Evolutionary conservation across 2,888 invertebrate species (phyloP).

Genomic region (Lissonota sp.): DNA sequence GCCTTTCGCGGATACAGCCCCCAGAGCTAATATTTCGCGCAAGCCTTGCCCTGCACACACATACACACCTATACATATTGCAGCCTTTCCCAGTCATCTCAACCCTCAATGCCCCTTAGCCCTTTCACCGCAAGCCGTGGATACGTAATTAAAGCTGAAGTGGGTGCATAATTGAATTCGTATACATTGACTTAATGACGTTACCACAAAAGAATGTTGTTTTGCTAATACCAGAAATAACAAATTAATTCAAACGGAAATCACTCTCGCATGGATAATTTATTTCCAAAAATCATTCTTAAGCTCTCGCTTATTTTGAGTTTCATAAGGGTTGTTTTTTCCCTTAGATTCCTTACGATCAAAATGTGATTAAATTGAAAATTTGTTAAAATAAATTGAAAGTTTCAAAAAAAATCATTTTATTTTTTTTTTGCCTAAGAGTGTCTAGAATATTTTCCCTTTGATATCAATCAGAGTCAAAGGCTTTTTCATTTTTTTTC

Average conservation of each 20-base stretch:
- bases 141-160: slow-evolving; percentile 24
- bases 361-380: no score
- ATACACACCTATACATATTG: not conserved
- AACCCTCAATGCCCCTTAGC: not conserved
- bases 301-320: no score
- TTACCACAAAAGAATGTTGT: not conserved
- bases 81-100: not conserved
- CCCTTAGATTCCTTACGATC: no score
- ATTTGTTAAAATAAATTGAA: no score
- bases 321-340: no score
- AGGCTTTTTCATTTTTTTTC: no score
- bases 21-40: slow-evolving; percentile 27
- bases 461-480: no score
- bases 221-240: not conserved
- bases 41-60: slow-evolving; percentile 27
- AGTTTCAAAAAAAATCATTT: no score
- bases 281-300: no score
- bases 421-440: no score
- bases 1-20: slow-evolving; percentile 24
- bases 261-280: no score
- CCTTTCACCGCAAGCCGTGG: slow-evolving; percentile 12
- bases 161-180: slow-evolving; percentile 24
- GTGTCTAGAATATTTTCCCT: no score
- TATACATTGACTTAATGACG: slow-evolving; percentile 28
- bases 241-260: not conserved